Evolutionary conservation across 1,140 invertebrate genomes (phyloP), one percentile per base, ranked within the genome.

Genomic region (Cardiocondyla obscurior): DNA sequence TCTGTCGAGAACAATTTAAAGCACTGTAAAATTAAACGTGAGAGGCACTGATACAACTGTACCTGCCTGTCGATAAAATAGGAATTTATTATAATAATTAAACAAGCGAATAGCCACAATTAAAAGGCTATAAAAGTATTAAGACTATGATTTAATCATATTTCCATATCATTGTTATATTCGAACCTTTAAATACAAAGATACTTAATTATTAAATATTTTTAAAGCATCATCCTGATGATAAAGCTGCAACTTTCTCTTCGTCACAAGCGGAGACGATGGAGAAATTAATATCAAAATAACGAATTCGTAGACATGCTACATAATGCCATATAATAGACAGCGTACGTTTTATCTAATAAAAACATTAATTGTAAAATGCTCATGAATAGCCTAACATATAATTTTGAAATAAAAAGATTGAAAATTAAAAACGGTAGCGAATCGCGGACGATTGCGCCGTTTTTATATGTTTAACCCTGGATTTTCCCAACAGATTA

Each of bases 1-100:
- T 85, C 85, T 87, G 57, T 69, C 72, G 87, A 82, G 72, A 72
- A 30, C 28, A 8, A 42, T 86, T 77, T 51, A 58, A 86, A 82
- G 53, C 33, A 46, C 42, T 77, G 58, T 49, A 72, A 67, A 72
- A 77, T 82, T 65, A 72, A 70, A 49, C 19, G 16, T 16, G 6
- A 1, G 10, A 39, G 28, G 10, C 25, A 44, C 30, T 33, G 60
- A 55, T 36, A 22, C 30, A 67, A 22, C 19, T 60, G 28, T 58
- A 12, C 6, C 44, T 64, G 62, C 53, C 72, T 3, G 85, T 83
- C 85, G 84, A 86, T 87, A 87, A 85, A 77, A 57, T 33, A 30
- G 28, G 55, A 39, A 60, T 42, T 51, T 42, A 3, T 33, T 57
- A 7, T 51, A 1, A 22, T 33, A 46, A 46, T 46, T 10, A 30